Evolutionary conservation across 35 echinoderm and acorn worm genomes (phyloP).

Genomic region (Strongylocentrotus purpuratus): DNA sequence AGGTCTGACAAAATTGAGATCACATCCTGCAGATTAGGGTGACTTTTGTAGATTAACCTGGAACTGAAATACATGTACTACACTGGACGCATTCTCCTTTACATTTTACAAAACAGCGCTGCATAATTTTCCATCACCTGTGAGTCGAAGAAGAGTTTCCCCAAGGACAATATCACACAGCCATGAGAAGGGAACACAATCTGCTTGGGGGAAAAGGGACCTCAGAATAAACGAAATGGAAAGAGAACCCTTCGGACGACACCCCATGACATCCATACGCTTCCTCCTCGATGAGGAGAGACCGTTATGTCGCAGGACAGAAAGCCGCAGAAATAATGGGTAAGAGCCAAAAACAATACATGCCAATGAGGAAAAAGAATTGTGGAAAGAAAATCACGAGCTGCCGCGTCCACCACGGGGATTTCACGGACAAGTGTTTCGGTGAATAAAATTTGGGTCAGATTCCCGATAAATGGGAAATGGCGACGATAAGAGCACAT

Average conservation of each 20-base stretch:
- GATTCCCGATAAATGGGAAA: constrained; percentile 2
- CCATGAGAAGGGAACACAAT: background rate
- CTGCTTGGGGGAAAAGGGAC: background rate
- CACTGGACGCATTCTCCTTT: background rate
- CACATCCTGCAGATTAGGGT: background rate
- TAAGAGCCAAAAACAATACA: background rate
- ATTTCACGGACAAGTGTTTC: background rate
- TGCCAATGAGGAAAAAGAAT: background rate
- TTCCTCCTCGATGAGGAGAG: background rate
- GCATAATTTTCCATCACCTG: background rate
- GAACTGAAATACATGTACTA: background rate
- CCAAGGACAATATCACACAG: background rate
- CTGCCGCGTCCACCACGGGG: background rate
- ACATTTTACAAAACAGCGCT: background rate
- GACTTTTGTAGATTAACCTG: background rate
- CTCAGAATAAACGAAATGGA: background rate
- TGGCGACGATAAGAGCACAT: background rate
- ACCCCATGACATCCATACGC: background rate
- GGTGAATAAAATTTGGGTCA: constrained; percentile 3
- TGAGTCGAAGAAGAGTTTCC: background rate
- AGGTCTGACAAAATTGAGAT: background rate
- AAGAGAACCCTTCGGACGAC: background rate
- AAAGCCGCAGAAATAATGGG: background rate
- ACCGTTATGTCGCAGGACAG: background rate
- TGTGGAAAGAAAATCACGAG: background rate